Evolutionary conservation across 2,888 invertebrate genomes (phyloP).

Genomic region (Plebejus melissa): DNA sequence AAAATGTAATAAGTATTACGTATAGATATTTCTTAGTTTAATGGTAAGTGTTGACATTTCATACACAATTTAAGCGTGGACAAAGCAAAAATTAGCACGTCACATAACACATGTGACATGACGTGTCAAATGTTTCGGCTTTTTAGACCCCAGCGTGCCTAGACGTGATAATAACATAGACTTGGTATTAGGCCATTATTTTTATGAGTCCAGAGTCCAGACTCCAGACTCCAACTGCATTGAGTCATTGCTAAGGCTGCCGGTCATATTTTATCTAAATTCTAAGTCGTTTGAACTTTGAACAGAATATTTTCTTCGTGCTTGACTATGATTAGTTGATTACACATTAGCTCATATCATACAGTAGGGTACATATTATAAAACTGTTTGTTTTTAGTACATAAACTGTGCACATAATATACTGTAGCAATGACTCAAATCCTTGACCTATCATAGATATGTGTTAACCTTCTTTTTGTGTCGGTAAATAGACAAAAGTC

Average conservation of each 20-base stretch:
- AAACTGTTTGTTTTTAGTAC: conserved; percentile 2
- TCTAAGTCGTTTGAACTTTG: background rate
- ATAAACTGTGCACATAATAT: background rate
- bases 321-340: background rate
- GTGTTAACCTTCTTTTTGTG: background rate
- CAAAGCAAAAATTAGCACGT: background rate
- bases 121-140: background rate
- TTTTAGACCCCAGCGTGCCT: background rate
- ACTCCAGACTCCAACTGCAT: too few relatives aligned
- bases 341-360: background rate
- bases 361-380: background rate
- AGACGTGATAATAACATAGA: background rate
- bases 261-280: too few relatives aligned
- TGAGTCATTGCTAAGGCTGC: too few relatives aligned
- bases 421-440: conserved; percentile 6
- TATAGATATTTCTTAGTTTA: background rate
- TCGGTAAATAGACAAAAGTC: conserved; percentile 9
- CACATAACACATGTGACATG: background rate
- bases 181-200: background rate
- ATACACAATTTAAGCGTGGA: background rate
- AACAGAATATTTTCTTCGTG: background rate
- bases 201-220: too few relatives aligned
- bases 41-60: background rate
- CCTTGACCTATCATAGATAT: background rate
- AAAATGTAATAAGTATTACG: too few relatives aligned